These are phyloP conservation scores for Rugalucina vietnamica DNA, from an alignment of 2,888 invertebrate genomes.

Conservation along the genomic window DNA sequence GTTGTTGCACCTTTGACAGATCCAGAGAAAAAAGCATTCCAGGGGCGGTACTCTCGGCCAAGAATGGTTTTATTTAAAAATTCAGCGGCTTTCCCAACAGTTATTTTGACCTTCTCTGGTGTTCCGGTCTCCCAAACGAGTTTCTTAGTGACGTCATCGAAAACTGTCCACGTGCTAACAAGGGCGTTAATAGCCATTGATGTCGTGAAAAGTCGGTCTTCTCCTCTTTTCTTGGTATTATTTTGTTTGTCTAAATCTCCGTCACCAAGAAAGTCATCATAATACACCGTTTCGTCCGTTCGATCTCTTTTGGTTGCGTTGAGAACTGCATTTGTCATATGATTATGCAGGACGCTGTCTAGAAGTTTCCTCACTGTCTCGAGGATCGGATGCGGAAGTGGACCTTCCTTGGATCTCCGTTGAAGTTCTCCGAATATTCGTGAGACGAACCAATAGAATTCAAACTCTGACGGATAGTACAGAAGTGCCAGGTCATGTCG, in stretches of 20 bases:
- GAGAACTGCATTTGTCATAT: too few species aligned
- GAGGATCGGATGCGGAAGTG: slow-evolving; percentile 64
- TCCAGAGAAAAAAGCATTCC: slow-evolving; percentile 74
- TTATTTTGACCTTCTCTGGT: slow-evolving; percentile 54
- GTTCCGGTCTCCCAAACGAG: slow-evolving; percentile 67
- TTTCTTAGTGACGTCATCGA: slow-evolving; percentile 61
- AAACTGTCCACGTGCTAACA: slow-evolving; percentile 73
- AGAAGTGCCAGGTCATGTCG: slow-evolving; percentile 70
- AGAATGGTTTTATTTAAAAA: slow-evolving; percentile 60
- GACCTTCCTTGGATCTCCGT: slow-evolving; percentile 28
- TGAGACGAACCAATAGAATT: slow-evolving; percentile 74
- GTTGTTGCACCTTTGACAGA: slow-evolving; percentile 67
- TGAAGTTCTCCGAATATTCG: slow-evolving; percentile 62
- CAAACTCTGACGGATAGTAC: slow-evolving; percentile 72
- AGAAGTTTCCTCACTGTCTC: too few species aligned
- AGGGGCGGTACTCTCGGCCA: slow-evolving; percentile 62
- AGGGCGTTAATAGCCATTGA: slow-evolving; percentile 76
- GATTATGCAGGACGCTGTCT: too few species aligned
- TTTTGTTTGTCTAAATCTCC: too few species aligned
- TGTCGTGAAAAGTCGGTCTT: slow-evolving; percentile 78
- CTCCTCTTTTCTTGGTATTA: too few species aligned
- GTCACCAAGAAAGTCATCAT: too few species aligned
- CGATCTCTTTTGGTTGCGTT: too few species aligned
- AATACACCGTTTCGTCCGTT: too few species aligned
- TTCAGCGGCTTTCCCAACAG: slow-evolving; percentile 48